phyloP scores from a whole-genome alignment of 1,140 invertebrate genomes.

The Forficula auricularia region DNA sequence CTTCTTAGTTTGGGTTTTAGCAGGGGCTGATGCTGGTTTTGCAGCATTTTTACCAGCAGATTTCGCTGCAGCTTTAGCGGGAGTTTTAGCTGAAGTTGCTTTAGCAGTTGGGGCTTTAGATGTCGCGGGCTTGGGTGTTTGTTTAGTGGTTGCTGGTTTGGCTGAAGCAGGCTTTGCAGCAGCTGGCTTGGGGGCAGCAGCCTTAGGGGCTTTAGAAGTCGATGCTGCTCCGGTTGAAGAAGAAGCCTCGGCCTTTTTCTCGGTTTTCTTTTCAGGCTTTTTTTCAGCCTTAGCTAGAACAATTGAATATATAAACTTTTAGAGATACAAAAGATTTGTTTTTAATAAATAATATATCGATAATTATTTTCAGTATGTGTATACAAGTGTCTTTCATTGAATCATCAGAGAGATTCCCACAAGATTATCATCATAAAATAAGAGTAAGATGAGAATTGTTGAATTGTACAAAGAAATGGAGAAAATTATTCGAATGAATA shows the following conservation, averaged over 20 bases:
- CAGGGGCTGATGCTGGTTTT: slow-evolving; percentile 27
- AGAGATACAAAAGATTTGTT: slow-evolving; percentile 7
- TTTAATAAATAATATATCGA: slow-evolving; percentile 6
- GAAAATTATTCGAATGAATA: no score
- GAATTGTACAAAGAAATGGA: slow-evolving; percentile 4
- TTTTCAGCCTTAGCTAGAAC: slow-evolving; percentile 13
- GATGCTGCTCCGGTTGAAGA: slow-evolving; percentile 4
- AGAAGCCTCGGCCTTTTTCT: slow-evolving; percentile 35
- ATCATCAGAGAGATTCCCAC: slow-evolving; percentile 4
- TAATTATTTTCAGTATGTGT: slow-evolving; percentile 9
- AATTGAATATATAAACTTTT: slow-evolving; percentile 11
- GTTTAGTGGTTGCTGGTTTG: slow-evolving; percentile 27
- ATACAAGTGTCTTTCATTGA: slow-evolving; percentile 5
- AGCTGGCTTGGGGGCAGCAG: slow-evolving; percentile 19
- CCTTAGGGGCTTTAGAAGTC: slow-evolving; percentile 7
- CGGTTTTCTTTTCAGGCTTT: slow-evolving; percentile 24
- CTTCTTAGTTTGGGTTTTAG: slow-evolving; percentile 12
- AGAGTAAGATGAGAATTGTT: slow-evolving; percentile 6
- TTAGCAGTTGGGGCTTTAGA: slow-evolving; percentile 26
- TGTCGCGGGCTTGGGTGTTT: slow-evolving; percentile 12
- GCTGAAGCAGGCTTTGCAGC: slow-evolving; percentile 16
- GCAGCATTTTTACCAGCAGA: slow-evolving; percentile 29
- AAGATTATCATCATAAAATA: slow-evolving; percentile 9
- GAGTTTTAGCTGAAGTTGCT: slow-evolving; percentile 21
- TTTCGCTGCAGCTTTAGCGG: slow-evolving; percentile 30